These are phyloP conservation scores for Limnephilus auricula DNA, from an alignment of 2,888 invertebrate genomes.

Conservation along the genomic window DNA sequence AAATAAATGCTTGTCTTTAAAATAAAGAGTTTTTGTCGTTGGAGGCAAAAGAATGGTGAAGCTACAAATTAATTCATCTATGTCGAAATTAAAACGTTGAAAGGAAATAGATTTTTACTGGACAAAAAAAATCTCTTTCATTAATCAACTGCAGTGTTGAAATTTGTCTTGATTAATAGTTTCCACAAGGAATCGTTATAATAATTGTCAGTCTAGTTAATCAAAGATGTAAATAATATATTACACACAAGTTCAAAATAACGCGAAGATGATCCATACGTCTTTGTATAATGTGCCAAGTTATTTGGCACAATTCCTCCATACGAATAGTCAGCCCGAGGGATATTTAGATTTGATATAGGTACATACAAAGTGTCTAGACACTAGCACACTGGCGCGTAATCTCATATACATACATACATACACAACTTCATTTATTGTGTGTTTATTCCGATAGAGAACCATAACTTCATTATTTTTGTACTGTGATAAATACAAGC, in stretches of 20 bases:
- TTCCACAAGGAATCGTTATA: neutral
- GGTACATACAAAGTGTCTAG: slow-evolving; percentile 4
- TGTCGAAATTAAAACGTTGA: neutral
- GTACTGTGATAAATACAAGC: neutral
- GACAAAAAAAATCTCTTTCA: neutral
- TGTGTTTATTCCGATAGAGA: too few species aligned
- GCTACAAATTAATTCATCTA: neutral
- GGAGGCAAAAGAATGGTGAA: too few species aligned
- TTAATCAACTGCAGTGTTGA: neutral
- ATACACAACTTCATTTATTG: neutral
- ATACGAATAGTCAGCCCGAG: slow-evolving; percentile 13
- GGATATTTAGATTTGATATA: neutral
- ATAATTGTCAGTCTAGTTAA: slow-evolving; percentile 28
- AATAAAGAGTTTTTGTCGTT: too few species aligned
- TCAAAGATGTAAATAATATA: slow-evolving; percentile 14
- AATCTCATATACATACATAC: neutral
- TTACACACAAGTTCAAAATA: slow-evolving; percentile 30
- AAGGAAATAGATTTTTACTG: neutral
- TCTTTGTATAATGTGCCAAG: slow-evolving; percentile 49
- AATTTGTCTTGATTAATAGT: neutral
- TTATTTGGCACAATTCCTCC: slow-evolving; percentile 40
- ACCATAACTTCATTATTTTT: neutral
- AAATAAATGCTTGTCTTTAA: too few species aligned
- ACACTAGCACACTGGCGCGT: neutral
- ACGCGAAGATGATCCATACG: slow-evolving; percentile 23